These are phyloP conservation scores for Pipistrellus kuhlii DNA, from an alignment of 2,797 vertebrate species.

Conservation along the genomic window DNA sequence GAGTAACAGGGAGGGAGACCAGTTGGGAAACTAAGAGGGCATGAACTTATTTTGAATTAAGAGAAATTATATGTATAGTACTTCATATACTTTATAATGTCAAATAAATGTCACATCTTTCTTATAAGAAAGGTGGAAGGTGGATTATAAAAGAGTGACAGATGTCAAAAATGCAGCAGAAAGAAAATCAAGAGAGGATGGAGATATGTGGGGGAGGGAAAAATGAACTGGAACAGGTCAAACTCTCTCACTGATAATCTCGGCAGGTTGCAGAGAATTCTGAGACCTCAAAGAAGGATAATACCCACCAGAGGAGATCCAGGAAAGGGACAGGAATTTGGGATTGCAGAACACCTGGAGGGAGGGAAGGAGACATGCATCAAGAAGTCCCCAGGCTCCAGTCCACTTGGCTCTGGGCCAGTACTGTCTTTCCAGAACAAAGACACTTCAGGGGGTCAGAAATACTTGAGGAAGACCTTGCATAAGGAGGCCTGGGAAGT, in stretches of 20 bases:
- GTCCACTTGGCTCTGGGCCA: conserved; percentile 71
- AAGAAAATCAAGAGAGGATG: conserved; percentile 20
- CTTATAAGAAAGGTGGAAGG: neutral
- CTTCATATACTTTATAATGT: conserved; percentile 39
- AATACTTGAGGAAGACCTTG: conserved; percentile 84
- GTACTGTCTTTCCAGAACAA: conserved; percentile 77
- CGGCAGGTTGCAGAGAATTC: conserved; percentile 14
- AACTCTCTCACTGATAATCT: neutral
- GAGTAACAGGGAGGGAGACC: conserved; percentile 64
- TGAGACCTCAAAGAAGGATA: conserved; percentile 42
- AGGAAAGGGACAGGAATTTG: conserved; percentile 50
- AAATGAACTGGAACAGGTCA: conserved; percentile 25
- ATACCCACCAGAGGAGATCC: conserved; percentile 60
- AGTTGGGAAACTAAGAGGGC: conserved; percentile 67
- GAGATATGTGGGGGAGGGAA: neutral
- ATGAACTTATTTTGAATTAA: conserved; percentile 56
- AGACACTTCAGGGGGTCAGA: conserved; percentile 79
- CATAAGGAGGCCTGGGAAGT: conserved; percentile 85
- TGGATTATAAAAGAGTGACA: neutral
- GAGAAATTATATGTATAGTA: conserved; percentile 36
- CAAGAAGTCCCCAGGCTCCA: conserved; percentile 59
- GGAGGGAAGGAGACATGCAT: neutral
- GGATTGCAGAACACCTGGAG: conserved; percentile 69
- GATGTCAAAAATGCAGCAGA: conserved; percentile 27
- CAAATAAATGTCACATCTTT: conserved; percentile 56